Evolutionary conservation across 2,888 invertebrate genomes (phyloP), one percentile per base, ranked within the genome.

Genomic region (Drymonia ruficornis): DNA sequence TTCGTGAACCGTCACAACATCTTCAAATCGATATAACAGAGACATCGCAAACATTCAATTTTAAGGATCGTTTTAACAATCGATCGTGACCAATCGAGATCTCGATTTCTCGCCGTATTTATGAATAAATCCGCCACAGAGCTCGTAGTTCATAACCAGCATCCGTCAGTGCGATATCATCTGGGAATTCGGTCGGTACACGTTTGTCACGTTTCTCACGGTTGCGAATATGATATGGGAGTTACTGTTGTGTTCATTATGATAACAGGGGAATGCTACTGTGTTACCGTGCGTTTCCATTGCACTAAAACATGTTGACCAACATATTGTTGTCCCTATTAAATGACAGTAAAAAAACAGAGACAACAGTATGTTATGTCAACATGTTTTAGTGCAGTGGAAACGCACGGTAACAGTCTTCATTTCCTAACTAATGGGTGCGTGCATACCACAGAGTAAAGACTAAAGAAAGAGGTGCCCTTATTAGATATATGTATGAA

Each of bases 61-160:
- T 61, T 57, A 68, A 55, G 59, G 72, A 72, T 63, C 53, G 60
- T 75, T 68, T 72, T 76, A 79, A 77, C 74, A 72, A 81, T 78
- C 77, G 76, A 68, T 85, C 84, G 84, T 84, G 86, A 84, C 81
- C 74, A 72, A 78, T 80, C 79, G 72, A 70, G 79, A 83, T 80
- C 77, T 78, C 73, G 76, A 77, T 74, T 81, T 82, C 84, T 78
- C 81, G 74, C 78, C 65, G 74, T 71, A 63, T 72, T 70, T 78
- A 76, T 78, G 79, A 83, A 80, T 85, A 84, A 84, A 86, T 84
- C 84, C 84, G 79, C 83, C 79, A 61, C 65, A 62, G 58, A 65
- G 61, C 67, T 76, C 77, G 75, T 76, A 70, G 63, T 71, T 79
- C 78, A 80, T 78, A 76, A 76, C 69, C 67, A 67, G 67, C 62